These are phyloP conservation scores for Ametastegia equiseti DNA, from an alignment of 2,888 invertebrate species.

Conservation along the genomic window DNA sequence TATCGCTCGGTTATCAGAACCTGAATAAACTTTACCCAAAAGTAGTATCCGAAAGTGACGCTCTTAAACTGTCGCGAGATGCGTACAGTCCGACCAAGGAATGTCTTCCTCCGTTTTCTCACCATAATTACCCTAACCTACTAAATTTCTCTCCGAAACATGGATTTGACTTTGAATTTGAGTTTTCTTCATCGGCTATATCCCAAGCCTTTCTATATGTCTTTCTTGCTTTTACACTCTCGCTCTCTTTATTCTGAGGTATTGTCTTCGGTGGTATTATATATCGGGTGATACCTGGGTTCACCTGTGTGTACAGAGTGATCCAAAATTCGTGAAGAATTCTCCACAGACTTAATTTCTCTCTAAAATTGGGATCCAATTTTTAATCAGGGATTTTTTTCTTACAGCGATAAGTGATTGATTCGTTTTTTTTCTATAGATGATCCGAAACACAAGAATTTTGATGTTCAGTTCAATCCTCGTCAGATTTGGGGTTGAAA, in stretches of 20 bases:
- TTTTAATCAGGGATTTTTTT: too few species aligned
- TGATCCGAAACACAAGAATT: too few species aligned
- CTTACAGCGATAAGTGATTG: too few species aligned
- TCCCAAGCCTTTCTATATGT: not conserved
- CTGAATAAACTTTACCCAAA: conserved; percentile 63
- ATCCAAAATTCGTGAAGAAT: too few species aligned
- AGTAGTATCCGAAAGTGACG: conserved; percentile 58
- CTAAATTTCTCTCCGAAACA: not conserved
- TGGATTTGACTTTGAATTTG: not conserved
- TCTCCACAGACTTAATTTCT: too few species aligned
- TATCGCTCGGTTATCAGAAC: conserved; percentile 72
- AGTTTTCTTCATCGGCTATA: not conserved
- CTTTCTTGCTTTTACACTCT: not conserved
- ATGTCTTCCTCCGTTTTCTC: not conserved
- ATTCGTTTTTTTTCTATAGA: too few species aligned
- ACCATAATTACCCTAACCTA: too few species aligned
- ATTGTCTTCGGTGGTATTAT: conserved; percentile 23
- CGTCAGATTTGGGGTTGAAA: too few species aligned
- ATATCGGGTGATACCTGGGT: conserved; percentile 53
- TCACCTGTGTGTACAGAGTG: conserved; percentile 28
- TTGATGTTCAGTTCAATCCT: too few species aligned
- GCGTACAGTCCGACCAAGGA: conserved; percentile 43
- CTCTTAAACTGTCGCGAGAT: conserved; percentile 52
- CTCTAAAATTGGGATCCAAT: too few species aligned
- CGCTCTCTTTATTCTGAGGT: conserved; percentile 33